Evolutionary conservation across 2,888 invertebrate species (phyloP).

Genomic region (Euproctis similis): DNA sequence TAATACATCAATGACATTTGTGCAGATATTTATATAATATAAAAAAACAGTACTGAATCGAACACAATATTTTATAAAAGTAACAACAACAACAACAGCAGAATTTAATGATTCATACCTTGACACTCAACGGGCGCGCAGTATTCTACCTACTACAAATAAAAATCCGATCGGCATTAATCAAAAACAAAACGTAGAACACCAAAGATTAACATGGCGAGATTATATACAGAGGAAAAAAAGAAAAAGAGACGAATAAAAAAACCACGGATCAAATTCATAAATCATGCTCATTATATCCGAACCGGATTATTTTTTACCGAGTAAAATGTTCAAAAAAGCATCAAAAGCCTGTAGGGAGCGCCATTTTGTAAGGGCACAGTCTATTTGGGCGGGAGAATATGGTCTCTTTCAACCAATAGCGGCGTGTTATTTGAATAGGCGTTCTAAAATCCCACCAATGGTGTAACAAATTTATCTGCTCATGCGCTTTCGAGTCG

Average conservation of each 20-base stretch:
- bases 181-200: constrained; percentile 61
- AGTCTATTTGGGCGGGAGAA: constrained; percentile 63
- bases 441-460: constrained; percentile 58
- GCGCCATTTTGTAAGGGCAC: constrained; percentile 71
- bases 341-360: constrained; percentile 70
- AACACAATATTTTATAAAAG: too few relatives aligned
- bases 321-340: constrained; percentile 71
- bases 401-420: constrained; percentile 49
- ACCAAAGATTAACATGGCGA: constrained; percentile 65
- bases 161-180: constrained; percentile 50
- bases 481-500: constrained; percentile 68
- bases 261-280: constrained; percentile 64
- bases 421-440: constrained; percentile 32
- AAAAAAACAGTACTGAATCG: too few relatives aligned
- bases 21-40: too few relatives aligned
- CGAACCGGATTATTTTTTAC: constrained; percentile 75
- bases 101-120: constrained; percentile 5
- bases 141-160: too few relatives aligned
- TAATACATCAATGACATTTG: too few relatives aligned
- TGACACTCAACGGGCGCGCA: constrained; percentile 14
- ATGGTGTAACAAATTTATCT: constrained; percentile 40
- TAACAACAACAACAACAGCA: too few relatives aligned
- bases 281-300: constrained; percentile 76
- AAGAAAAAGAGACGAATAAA: too few relatives aligned
- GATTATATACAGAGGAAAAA: constrained; percentile 48